Base-by-base conservation (phyloP, 2,113 vertebrate species). In the Tachuris rubrigastra region DNA sequence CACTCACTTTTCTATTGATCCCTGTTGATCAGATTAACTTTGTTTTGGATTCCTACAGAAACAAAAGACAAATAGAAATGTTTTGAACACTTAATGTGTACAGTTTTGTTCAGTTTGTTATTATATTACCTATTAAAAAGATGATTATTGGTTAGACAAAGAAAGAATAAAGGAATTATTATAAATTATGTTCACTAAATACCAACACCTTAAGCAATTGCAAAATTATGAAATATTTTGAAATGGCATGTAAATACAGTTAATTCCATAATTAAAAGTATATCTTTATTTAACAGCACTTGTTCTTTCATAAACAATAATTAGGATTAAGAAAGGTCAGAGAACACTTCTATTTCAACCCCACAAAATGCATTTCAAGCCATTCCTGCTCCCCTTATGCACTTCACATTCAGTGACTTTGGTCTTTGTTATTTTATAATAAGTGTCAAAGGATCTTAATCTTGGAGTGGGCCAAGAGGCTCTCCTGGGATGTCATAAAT, bases 21-120 rank as follows among this genome's bases (percentile, higher is more conserved):
- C 95, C 46, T 8, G 93, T 95, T 98, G 96, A 98, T 98, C 97
- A 98, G 98, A 98, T 98, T 98, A 98, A 97, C 97, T 98, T 97
- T 98, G 97, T 97, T 98, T 98, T 97, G 97, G 97, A 97, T 98
- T 98, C 96, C 94, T 96, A 79, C 73, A 89, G 95, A 98, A 98
- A 98, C 97, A 98, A 97, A 96, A 97, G 97, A 95, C 94, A 98
- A 97, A 97, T 65, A 96, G 94, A 97, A 97, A 97, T 95, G 96
- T 97, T 97, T 97, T 94, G 96, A 97, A 96, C 95, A 94, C 53
- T 97, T 95, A 47, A 96, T 31, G 87, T 94, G 95, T 95, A 39
- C 35, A 85, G 94, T 97, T 97, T 96, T 97, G 85, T 92, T 96
- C 94, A 24, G 90, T 84, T 97, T 58, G 55, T 0, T 13, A 95